Evolutionary conservation across 92 coral and sea anemone species (phyloP).

Genomic region (Porites lobata): DNA sequence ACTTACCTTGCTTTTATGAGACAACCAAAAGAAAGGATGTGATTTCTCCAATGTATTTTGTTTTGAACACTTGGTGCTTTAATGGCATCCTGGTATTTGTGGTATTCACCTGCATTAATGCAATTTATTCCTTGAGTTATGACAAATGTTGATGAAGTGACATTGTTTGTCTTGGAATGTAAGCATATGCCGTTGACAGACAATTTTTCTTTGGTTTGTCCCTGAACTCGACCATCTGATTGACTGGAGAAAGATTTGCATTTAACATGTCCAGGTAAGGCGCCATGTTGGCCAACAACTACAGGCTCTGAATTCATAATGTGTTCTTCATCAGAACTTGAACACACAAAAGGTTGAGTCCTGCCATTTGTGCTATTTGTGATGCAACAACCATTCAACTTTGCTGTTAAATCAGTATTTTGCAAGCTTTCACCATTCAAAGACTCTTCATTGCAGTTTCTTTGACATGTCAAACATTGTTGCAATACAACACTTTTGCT

Average conservation of each 20-base stretch:
- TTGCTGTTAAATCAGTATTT: not conserved
- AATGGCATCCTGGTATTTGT: not conserved
- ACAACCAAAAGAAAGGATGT: slow-evolving; percentile 45
- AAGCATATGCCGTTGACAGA: not conserved
- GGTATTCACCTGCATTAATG: not conserved
- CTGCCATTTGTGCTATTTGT: not conserved
- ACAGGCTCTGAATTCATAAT: not conserved
- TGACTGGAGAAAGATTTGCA: not conserved
- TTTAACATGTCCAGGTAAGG: not conserved
- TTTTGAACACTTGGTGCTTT: not conserved
- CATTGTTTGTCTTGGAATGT: not conserved
- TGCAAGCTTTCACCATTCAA: not conserved
- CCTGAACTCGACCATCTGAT: not conserved
- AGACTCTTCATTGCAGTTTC: not conserved
- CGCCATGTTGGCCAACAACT: not conserved
- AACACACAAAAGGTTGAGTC: not conserved
- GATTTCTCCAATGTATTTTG: slow-evolving; percentile 31
- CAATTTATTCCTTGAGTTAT: not conserved
- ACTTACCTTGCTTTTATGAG: slow-evolving; percentile 39
- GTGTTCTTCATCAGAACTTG: not conserved
- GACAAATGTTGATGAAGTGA: not conserved
- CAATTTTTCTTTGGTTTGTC: not conserved
- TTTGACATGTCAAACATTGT: not conserved
- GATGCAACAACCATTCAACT: not conserved
- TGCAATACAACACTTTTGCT: not conserved